Conservation (phyloP, 2,113 vertebrate species). For the Paradisaea rubra region DNA sequence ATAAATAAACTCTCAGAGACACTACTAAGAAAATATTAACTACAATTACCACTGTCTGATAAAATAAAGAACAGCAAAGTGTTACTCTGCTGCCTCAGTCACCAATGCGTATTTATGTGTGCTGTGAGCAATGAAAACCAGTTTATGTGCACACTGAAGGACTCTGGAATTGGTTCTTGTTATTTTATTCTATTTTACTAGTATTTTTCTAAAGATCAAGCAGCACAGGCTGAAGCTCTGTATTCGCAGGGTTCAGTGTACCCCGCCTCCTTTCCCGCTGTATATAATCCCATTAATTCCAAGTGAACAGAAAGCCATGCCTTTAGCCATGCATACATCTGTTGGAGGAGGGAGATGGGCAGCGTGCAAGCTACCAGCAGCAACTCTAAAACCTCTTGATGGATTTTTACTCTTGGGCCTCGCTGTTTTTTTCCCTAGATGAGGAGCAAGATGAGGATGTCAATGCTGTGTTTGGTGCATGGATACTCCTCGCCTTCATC, state of each 20-base stretch:
- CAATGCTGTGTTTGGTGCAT: background rate
- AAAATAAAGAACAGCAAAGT: constrained; percentile 45
- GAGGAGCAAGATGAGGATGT: background rate
- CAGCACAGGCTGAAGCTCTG: background rate
- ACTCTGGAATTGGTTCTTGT: background rate
- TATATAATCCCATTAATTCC: constrained; percentile 37
- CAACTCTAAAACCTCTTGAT: background rate
- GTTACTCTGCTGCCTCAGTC: constrained; percentile 37
- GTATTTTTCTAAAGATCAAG: constrained; percentile 11
- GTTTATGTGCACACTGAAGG: constrained; percentile 21
- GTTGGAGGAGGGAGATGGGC: background rate
- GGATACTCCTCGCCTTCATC: background rate
- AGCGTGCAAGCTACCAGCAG: background rate
- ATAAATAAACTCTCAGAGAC: constrained; percentile 61
- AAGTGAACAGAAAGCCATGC: background rate
- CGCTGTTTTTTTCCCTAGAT: background rate
- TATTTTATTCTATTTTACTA: background rate
- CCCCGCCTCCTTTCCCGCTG: background rate
- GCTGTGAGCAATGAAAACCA: background rate
- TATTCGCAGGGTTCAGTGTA: background rate
- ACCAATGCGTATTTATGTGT: background rate
- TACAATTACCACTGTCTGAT: constrained; percentile 52
- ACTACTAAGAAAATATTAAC: constrained; percentile 54
- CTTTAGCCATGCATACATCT: background rate
- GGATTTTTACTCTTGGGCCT: background rate